Conservation (phyloP, 2,797 vertebrate species). For the Lepus oiostolus region DNA sequence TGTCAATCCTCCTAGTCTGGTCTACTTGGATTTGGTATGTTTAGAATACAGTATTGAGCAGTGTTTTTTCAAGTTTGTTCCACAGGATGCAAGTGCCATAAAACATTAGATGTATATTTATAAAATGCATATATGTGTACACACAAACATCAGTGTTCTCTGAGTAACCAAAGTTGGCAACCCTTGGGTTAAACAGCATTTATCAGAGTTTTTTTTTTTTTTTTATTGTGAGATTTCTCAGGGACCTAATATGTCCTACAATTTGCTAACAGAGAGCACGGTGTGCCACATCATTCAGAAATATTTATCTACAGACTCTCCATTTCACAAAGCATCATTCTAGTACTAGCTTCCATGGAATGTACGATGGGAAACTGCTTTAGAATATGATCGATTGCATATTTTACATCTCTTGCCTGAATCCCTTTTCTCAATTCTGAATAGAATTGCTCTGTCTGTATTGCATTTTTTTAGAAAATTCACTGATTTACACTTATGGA, state of each 20-base stretch:
- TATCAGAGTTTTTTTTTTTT: not conserved
- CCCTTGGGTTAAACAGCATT: not conserved
- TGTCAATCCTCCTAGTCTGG: not conserved
- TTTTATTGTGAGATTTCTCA: not conserved
- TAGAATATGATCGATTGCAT: not conserved
- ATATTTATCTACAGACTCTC: not conserved
- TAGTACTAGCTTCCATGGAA: not conserved
- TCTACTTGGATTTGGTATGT: not conserved
- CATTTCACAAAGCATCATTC: not conserved
- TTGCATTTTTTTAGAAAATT: conserved; percentile 12
- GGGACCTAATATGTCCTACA: not conserved
- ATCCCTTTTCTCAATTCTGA: not conserved
- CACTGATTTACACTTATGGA: not conserved
- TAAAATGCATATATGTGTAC: not conserved
- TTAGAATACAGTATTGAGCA: not conserved
- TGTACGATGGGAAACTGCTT: not conserved
- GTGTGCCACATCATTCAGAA: not conserved
- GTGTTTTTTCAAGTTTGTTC: not conserved
- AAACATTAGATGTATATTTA: not conserved
- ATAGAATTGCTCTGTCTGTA: not conserved
- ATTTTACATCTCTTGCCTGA: not conserved
- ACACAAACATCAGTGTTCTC: not conserved
- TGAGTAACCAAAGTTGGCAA: not conserved
- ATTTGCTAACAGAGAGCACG: not conserved
- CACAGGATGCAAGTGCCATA: not conserved